phyloP scores from a whole-genome alignment of 2,888 invertebrate species.

The Archips crataeganus region DNA sequence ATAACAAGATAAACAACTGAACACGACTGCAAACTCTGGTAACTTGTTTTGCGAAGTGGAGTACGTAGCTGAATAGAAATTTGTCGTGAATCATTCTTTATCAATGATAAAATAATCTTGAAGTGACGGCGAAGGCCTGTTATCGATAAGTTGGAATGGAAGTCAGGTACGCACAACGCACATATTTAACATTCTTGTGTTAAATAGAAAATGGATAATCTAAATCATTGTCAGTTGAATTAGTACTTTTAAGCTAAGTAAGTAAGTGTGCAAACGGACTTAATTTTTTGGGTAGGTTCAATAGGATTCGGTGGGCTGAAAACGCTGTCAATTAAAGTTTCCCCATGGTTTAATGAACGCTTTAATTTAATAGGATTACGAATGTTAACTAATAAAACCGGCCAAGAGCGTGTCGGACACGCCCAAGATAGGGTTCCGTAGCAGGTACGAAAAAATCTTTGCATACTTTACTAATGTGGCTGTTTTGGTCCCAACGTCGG shows the following conservation, averaged over 20 bases:
- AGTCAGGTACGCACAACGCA: slow-evolving; percentile 21
- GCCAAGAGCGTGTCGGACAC: no score
- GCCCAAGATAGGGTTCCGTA: no score
- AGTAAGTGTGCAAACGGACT: not conserved
- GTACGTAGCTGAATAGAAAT: slow-evolving; percentile 34
- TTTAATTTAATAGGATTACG: not conserved
- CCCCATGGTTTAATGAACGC: not conserved
- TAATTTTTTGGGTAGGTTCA: not conserved
- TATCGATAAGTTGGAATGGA: slow-evolving; percentile 23
- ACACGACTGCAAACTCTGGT: slow-evolving; percentile 24
- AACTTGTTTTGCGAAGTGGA: slow-evolving; percentile 27
- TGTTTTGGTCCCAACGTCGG: no score
- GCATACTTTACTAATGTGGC: no score
- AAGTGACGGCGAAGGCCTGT: slow-evolving; percentile 34
- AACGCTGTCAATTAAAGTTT: not conserved
- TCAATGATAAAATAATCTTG: slow-evolving; percentile 37
- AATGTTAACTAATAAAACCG: not conserved
- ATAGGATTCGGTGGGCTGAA: not conserved
- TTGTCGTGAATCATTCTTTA: slow-evolving; percentile 38
- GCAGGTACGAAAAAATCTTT: no score
- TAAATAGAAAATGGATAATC: slow-evolving; percentile 25
- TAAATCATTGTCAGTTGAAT: not conserved
- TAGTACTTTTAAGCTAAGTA: not conserved
- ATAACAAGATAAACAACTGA: slow-evolving; percentile 38
- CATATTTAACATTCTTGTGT: slow-evolving; percentile 13